Conservation (phyloP, 2,113 vertebrate genomes). For the Zootoca vivipara region DNA sequence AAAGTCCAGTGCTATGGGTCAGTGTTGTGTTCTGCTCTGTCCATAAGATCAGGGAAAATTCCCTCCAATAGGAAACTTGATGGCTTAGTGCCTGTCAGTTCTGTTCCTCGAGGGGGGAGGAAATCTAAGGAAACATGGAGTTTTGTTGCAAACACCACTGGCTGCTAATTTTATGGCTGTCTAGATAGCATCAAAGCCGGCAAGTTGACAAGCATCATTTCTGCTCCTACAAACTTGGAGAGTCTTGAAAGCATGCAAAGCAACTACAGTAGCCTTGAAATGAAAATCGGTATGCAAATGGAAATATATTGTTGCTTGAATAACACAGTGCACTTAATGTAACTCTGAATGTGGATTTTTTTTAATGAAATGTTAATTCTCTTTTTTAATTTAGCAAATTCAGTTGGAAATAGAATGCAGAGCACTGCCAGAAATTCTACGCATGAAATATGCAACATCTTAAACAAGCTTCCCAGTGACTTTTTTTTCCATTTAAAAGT, state of each 20-base stretch:
- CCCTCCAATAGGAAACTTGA: background rate
- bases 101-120: background rate
- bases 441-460: fast-evolving
- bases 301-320: background rate
- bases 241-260: background rate
- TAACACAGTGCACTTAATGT: background rate
- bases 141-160: background rate
- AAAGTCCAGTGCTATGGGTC: background rate
- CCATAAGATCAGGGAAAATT: background rate
- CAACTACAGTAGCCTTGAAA: background rate
- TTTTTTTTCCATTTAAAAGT: background rate
- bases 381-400: conserved; percentile 16
- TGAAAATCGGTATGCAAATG: background rate
- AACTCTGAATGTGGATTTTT: background rate
- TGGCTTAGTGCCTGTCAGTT: background rate
- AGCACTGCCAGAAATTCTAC: background rate
- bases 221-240: background rate
- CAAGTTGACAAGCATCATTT: background rate
- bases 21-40: background rate
- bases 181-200: background rate
- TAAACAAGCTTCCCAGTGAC: background rate
- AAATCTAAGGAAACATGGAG: background rate
- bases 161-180: background rate
- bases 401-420: background rate
- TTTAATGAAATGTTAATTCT: conserved; percentile 5